Evolutionary conservation across 2,888 invertebrate species (phyloP), one percentile per base, ranked within the genome.

Genomic region (Drosophila flavopinicola): DNA sequence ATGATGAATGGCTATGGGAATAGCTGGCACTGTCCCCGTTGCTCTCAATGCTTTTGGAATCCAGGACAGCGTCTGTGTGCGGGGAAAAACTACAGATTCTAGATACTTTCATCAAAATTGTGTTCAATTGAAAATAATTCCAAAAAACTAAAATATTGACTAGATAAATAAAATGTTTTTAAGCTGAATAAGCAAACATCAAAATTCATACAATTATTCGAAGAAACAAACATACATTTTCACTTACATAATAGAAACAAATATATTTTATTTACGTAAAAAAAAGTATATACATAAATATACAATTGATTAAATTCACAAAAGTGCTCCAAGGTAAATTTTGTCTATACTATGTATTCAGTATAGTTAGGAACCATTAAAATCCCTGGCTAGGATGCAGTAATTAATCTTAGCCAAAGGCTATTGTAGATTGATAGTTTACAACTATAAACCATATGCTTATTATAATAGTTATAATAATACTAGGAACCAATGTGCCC

Each of bases 11-110:
- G 54, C n/a, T 24, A 27, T 33, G 52, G 66, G 32, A 59, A 59
- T 24, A 54, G 57, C 13, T 80, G 82, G 70, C 54, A 57, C 27
- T 77, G 66, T 23, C 56, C 78, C 0, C 58, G 67, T 9, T 80
- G 70, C 47, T 45, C 82, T n/a, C 66, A 67, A 37, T 80, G 45
- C 60, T 66, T 45, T 13, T 78, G 75, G 49, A 60, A 72, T 60
- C 41, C 61, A 1, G 45, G 39, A 9, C 10, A 20, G 11, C 65
- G 63, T 5, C 17, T 25, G 6, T n/a, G 11, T 10, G 1, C 0
- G 17, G 61, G 56, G 9, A 44, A 27, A 7, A 29, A 33, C 15
- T n/a, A 9, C 15, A 51, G 41, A 38, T 20, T 13, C 13, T 29
- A 38, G 10, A 11, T 2, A 2, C 4, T 6, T 4, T 10, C 0